Conservation (phyloP, 2,888 invertebrate species). For the Acanthosepion lycidas region DNA sequence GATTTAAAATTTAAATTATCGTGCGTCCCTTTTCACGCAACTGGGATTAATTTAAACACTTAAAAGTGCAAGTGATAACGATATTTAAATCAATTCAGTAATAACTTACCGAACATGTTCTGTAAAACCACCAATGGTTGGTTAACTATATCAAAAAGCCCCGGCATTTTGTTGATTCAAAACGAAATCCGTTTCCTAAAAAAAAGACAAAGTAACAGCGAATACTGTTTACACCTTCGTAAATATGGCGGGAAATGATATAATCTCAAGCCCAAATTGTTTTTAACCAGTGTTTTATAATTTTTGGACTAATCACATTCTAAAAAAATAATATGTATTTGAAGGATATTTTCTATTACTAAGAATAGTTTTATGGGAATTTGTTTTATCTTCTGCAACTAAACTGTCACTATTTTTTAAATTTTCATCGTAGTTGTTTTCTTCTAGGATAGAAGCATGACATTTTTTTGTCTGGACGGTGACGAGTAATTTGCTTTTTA, state of each 20-base stretch:
- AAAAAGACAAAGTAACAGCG: no score
- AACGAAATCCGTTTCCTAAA: neutral
- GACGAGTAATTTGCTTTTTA: no score
- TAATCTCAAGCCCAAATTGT: neutral
- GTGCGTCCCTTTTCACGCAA: no score
- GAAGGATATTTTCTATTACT: neutral
- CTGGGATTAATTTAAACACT: no score
- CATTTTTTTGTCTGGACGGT: neutral
- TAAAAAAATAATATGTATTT: neutral
- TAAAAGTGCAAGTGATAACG: no score
- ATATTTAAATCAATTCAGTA: neutral
- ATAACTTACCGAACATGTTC: slow-evolving; percentile 59
- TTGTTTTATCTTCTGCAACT: neutral
- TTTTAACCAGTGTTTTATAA: neutral
- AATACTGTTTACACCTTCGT: slow-evolving; percentile 14
- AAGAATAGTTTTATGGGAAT: neutral
- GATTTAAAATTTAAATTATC: no score
- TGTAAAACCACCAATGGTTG: slow-evolving; percentile 62
- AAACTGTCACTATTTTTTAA: neutral
- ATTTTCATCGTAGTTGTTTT: neutral
- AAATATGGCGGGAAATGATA: slow-evolving; percentile 48
- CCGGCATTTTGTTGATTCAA: slow-evolving; percentile 59
- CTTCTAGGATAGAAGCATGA: neutral
- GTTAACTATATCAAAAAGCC: slow-evolving; percentile 64
- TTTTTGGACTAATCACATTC: neutral